Base-by-base conservation (phyloP, 2,888 invertebrate species). In the Oscheius sp. region DNA sequence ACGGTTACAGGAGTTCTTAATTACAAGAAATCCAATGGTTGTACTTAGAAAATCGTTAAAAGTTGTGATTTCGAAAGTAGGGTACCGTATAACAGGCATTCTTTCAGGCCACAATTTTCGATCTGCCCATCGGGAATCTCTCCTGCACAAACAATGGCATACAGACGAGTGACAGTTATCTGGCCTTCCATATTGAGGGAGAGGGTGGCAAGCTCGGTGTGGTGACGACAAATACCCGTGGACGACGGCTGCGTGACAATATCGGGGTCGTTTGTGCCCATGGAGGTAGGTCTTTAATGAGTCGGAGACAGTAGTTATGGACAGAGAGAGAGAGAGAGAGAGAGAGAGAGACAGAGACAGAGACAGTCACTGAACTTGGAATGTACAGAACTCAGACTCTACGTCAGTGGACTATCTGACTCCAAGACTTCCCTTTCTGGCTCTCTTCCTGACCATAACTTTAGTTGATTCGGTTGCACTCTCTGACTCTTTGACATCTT, bases 141-240 rank as follows among this genome's bases (percentile, higher is more conserved):
- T 95, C 95, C 90, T 95, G 95, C 29, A 95, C 94, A 91, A 96
- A 96, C 76, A 96, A 96, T 90, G 96, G 96, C 90, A 96, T 97
- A 88, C 93, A 95, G 88, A 94, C 96, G 35, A 96, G 96, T 7
- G 94, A 94, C 21, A 93, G 94, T 10, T 96, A 95, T 89, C 94
- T 96, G 93, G 96, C 95, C 21, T 97, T 96, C 89, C 96, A 96
- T 90, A 94, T 95, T 92, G 96, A 96, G 90, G 94, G 95, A 89
- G 94, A 94, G 84, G 94, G 95, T 42, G 95, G 95, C 1, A 95
- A 94, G 91, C 92, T 96, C 87, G 96, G 95, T 0, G 94, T 96
- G 35, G 90, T 96, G 83, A 94, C 96, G 0, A 91, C 96, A 59
- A 94, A 94, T 86, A 94, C 95, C 89, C 94, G 93, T 84, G 96